phyloP scores from a whole-genome alignment of 2,113 vertebrate genomes.

The Sander lucioperca region DNA sequence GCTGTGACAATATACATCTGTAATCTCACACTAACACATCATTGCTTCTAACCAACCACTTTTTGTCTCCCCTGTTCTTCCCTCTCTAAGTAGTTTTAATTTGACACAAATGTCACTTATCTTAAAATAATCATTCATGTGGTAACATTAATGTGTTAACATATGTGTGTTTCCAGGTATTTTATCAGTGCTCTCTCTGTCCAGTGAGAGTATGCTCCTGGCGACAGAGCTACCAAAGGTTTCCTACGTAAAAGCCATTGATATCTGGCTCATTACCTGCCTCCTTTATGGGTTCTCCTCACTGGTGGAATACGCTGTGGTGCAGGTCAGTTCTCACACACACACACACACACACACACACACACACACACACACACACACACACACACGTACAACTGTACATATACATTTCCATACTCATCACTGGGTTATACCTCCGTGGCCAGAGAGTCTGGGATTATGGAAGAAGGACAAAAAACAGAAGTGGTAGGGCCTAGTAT shows the following conservation, averaged over 20 bases:
- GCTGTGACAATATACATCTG: no score
- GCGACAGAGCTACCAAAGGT: slow-evolving; percentile 97
- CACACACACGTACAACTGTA: not conserved
- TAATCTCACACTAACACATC: not conserved
- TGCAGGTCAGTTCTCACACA: slow-evolving; percentile 83
- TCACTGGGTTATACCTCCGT: not conserved
- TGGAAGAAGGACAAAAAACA: not conserved
- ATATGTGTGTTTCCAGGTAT: slow-evolving; percentile 86
- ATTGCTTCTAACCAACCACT: not conserved
- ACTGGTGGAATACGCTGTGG: slow-evolving; percentile 95
- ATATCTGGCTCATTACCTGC: slow-evolving; percentile 96
- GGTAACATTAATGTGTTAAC: not conserved
- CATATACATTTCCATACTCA: not conserved
- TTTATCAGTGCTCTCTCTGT: slow-evolving; percentile 96
- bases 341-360: slow-evolving; percentile 2
- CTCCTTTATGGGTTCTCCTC: slow-evolving; percentile 96
- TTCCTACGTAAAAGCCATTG: slow-evolving; percentile 96
- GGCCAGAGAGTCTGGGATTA: not conserved
- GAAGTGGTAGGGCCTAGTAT: no score
- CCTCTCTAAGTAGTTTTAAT: not conserved
- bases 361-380: slow-evolving; percentile 13
- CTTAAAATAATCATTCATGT: not conserved
- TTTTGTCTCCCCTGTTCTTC: not conserved
- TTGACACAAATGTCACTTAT: not conserved
- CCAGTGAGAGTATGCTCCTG: slow-evolving; percentile 93